These are phyloP conservation scores for Pterois miles DNA, from an alignment of 2,797 vertebrate genomes.

Conservation along the genomic window DNA sequence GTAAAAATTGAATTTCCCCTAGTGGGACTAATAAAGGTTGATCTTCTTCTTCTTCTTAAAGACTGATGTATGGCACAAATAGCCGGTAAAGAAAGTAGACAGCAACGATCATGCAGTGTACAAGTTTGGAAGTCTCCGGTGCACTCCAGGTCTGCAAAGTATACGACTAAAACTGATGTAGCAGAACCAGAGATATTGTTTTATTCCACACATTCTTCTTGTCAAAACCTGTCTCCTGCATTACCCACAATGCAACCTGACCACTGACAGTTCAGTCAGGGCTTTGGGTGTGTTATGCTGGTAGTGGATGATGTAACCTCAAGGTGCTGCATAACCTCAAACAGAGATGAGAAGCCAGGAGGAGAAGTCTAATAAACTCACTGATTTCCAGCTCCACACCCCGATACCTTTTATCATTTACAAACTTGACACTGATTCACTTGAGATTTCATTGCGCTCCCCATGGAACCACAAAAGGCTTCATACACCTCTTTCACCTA, in stretches of 20 bases:
- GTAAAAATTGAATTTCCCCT: too few relatives aligned
- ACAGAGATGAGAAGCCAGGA: background rate
- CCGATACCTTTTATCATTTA: too few relatives aligned
- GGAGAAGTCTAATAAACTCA: too few relatives aligned
- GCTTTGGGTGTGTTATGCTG: background rate
- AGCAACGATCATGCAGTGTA: background rate
- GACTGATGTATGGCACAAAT: background rate
- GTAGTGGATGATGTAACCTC: background rate
- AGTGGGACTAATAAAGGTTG: too few relatives aligned
- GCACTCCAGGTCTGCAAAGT: background rate
- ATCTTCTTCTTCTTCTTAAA: too few relatives aligned
- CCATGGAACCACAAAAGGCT: too few relatives aligned
- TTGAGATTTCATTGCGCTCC: too few relatives aligned
- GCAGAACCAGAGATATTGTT: background rate
- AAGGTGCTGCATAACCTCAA: background rate
- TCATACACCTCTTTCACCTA: too few relatives aligned
- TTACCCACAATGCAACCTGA: background rate
- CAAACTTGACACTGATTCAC: too few relatives aligned
- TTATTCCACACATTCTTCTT: background rate
- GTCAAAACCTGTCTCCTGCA: background rate
- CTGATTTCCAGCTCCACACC: too few relatives aligned
- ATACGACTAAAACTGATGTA: background rate
- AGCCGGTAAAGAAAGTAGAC: background rate
- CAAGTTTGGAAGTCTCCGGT: background rate
- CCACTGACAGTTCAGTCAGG: background rate